Evolutionary conservation across 2,888 invertebrate genomes (phyloP).

Genomic region (Lagria hirta): DNA sequence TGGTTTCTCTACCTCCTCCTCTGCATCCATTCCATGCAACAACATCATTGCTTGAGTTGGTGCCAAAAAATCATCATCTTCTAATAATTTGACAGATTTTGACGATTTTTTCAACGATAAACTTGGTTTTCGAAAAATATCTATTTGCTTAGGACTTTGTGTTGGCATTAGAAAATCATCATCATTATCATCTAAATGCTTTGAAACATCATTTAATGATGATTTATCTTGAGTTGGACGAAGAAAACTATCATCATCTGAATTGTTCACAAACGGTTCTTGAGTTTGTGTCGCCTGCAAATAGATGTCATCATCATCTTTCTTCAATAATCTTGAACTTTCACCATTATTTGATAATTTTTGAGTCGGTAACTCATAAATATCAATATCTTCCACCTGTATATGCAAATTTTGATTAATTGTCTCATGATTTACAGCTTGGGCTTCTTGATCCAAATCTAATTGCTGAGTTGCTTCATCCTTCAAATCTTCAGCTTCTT

Average conservation of each 20-base stretch:
- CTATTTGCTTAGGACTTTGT: background rate
- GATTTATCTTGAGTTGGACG: too few relatives aligned
- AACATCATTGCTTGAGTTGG: slow-evolving; percentile 15
- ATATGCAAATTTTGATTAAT: too few relatives aligned
- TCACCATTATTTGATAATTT: too few relatives aligned
- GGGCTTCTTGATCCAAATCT: too few relatives aligned
- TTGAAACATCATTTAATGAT: background rate
- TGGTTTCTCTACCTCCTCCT: background rate
- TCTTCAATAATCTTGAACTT: too few relatives aligned
- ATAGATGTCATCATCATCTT: slow-evolving; percentile 21
- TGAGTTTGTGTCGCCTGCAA: slow-evolving; percentile 31
- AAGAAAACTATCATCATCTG: slow-evolving; percentile 4
- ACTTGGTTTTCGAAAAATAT: background rate
- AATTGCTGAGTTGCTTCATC: too few relatives aligned
- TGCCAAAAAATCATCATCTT: slow-evolving; percentile 1
- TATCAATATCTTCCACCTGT: too few relatives aligned
- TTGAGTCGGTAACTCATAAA: too few relatives aligned
- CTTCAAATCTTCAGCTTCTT: background rate
- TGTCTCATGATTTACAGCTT: too few relatives aligned
- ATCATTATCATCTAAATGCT: background rate
- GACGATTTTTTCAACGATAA: background rate
- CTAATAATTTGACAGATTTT: background rate
- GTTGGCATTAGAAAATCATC: background rate
- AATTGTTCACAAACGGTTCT: slow-evolving; percentile 1
- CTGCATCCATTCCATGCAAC: slow-evolving; percentile 2